phyloP scores from a whole-genome alignment of 1,140 invertebrate species.

The Tribolium castaneum region DNA sequence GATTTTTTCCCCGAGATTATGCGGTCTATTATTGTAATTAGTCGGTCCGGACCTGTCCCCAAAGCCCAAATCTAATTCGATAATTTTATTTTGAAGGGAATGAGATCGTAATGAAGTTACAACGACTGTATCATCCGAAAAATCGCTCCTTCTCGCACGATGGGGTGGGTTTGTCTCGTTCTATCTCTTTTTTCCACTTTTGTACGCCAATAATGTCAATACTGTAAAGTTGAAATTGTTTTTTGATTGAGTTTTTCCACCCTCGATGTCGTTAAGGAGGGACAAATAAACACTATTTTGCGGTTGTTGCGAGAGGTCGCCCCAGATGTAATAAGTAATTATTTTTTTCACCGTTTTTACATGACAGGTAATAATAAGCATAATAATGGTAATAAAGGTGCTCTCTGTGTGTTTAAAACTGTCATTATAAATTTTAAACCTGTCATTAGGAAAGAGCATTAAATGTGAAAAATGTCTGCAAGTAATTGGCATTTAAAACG shows the following conservation, averaged over 20 bases:
- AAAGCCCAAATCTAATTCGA: constrained; percentile 54
- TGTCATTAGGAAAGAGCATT: too few relatives aligned
- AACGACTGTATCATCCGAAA: constrained; percentile 53
- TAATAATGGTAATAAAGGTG: too few relatives aligned
- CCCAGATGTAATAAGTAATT: too few relatives aligned
- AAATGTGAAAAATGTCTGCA: too few relatives aligned
- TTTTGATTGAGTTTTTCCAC: constrained; percentile 29
- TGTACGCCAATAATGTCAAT: constrained; percentile 32
- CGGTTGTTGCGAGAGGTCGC: too few relatives aligned
- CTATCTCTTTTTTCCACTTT: neutral
- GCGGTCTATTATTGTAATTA: constrained; percentile 7
- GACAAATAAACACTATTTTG: too few relatives aligned
- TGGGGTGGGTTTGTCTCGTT: neutral
- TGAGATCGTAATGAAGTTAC: constrained; percentile 58
- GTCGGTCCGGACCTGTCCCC: constrained; percentile 11
- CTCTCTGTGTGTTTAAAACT: too few relatives aligned
- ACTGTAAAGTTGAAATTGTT: constrained; percentile 29
- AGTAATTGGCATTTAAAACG: too few relatives aligned
- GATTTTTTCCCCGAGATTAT: neutral
- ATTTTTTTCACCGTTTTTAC: too few relatives aligned
- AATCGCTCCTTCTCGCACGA: neutral
- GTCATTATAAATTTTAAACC: too few relatives aligned
- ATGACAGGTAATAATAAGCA: too few relatives aligned
- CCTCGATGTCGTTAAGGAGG: neutral
- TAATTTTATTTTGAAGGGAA: constrained; percentile 57